Conservation (phyloP, 2,113 vertebrate species). For the Gallinago jamesoni region DNA sequence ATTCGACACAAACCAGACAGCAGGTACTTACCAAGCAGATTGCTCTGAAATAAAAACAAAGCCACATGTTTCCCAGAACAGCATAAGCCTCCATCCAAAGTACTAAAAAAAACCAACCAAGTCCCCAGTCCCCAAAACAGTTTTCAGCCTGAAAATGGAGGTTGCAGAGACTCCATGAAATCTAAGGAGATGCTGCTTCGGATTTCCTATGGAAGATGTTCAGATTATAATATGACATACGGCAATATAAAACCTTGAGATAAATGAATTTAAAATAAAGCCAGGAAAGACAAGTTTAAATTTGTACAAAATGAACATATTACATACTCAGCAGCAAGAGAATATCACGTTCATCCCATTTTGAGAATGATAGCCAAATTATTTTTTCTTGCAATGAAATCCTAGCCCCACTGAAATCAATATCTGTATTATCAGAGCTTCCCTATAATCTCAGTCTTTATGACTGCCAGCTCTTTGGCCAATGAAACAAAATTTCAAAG, state of each 20-base stretch:
- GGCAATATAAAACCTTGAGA: background rate
- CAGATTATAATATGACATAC: background rate
- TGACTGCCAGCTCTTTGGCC: background rate
- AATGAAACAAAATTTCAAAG: constrained; percentile 4
- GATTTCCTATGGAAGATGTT: background rate
- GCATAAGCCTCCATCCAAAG: background rate
- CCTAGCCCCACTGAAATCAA: background rate
- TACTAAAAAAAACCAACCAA: background rate
- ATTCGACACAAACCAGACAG: background rate
- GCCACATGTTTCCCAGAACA: background rate
- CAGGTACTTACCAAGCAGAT: background rate
- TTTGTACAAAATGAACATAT: background rate
- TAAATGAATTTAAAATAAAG: background rate
- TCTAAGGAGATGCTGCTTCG: background rate
- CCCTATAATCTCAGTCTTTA: background rate
- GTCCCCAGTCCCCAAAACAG: background rate
- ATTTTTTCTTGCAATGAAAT: background rate
- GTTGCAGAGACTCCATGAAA: background rate
- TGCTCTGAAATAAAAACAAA: constrained; percentile 17
- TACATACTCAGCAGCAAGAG: background rate
- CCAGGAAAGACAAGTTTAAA: background rate
- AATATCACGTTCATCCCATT: background rate
- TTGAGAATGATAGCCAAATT: background rate
- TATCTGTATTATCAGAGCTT: background rate
- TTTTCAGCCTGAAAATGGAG: background rate